phyloP scores from a whole-genome alignment of 2,888 invertebrate genomes.

The Caenorhabditis sulstoni region DNA sequence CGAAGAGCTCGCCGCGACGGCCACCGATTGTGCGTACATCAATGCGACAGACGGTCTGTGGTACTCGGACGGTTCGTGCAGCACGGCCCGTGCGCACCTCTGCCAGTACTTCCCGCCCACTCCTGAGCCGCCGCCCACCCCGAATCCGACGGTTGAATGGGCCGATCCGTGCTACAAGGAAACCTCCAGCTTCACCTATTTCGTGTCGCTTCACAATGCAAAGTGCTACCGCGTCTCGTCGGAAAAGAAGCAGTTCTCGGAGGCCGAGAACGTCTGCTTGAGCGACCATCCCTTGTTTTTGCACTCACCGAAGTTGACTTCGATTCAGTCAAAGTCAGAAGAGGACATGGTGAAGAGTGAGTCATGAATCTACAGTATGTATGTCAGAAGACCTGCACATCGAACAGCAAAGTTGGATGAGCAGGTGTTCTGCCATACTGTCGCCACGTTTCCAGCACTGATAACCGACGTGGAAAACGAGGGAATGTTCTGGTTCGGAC shows the following conservation, averaged over 20 bases:
- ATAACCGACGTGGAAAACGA: neutral
- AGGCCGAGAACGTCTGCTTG: slow-evolving; percentile 32
- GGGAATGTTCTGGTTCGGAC: slow-evolving; percentile 56
- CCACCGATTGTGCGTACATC: slow-evolving; percentile 36
- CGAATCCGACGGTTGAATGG: slow-evolving; percentile 27
- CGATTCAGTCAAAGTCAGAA: slow-evolving; percentile 18
- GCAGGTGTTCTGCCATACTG: too few relatives aligned
- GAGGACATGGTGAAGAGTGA: slow-evolving; percentile 24
- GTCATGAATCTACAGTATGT: neutral
- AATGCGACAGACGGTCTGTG: slow-evolving; percentile 17
- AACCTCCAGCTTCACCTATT: slow-evolving; percentile 27
- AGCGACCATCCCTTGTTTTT: slow-evolving; percentile 32
- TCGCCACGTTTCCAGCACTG: slow-evolving; percentile 15
- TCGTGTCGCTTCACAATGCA: slow-evolving; percentile 5
- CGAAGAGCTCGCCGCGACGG: neutral
- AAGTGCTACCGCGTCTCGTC: slow-evolving; percentile 40
- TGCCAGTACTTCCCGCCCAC: slow-evolving; percentile 30
- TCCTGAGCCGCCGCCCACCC: slow-evolving; percentile 27
- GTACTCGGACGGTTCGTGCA: slow-evolving; percentile 32
- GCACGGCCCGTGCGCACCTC: neutral
- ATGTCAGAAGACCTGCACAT: neutral
- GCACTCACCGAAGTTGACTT: slow-evolving; percentile 23
- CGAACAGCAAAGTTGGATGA: too few relatives aligned
- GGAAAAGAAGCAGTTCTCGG: slow-evolving; percentile 28
- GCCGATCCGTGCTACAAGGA: slow-evolving; percentile 31